phyloP scores from a whole-genome alignment of 2,888 invertebrate species.

The Noctua fimbriata region DNA sequence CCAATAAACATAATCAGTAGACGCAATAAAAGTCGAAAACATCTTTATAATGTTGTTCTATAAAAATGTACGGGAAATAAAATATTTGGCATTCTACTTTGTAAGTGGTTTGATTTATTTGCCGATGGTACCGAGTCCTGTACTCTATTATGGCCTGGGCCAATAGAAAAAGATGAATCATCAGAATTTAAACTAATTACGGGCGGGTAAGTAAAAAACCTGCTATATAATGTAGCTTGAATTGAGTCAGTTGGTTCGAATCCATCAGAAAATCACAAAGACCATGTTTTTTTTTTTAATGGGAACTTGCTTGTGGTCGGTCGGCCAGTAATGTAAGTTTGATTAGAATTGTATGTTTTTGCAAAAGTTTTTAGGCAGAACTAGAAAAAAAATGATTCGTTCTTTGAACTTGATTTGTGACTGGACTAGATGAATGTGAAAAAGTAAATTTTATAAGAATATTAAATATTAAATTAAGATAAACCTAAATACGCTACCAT shows the following conservation, averaged over 20 bases:
- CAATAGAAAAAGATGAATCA: constrained; percentile 89
- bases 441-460: constrained; percentile 1
- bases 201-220: constrained; percentile 80
- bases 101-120: constrained; percentile 63
- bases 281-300: constrained; percentile 66
- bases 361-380: constrained; percentile 31
- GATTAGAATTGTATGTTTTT: constrained; percentile 58
- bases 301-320: constrained; percentile 53
- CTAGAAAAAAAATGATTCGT: constrained; percentile 10
- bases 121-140: constrained; percentile 75
- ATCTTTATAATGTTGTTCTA: constrained; percentile 48
- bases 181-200: constrained; percentile 90
- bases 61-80: constrained; percentile 38
- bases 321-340: constrained; percentile 57
- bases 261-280: constrained; percentile 83
- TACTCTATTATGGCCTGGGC: constrained; percentile 78
- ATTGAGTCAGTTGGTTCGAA: constrained; percentile 78
- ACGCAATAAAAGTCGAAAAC: constrained; percentile 57
- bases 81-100: constrained; percentile 35
- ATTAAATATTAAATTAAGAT: not conserved
- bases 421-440: not conserved
- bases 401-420: constrained; percentile 2
- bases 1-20: constrained; percentile 61
- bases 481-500: not conserved
- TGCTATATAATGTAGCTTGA: constrained; percentile 82